phyloP scores from a whole-genome alignment of 1,140 invertebrate species.

The Drosophila yakuba region DNA sequence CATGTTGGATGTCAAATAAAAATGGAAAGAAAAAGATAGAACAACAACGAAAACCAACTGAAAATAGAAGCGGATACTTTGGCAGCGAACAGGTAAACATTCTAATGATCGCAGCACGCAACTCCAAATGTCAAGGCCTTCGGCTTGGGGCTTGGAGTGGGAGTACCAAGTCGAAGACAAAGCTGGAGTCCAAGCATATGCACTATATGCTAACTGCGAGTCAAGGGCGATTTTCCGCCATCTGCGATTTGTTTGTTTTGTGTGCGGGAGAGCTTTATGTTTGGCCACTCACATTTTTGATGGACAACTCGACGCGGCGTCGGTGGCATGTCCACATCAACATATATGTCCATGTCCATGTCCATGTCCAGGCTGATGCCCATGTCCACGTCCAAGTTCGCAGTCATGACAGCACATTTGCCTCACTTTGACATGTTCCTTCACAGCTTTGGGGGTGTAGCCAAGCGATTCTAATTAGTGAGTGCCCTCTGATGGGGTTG shows the following conservation, averaged over 20 bases:
- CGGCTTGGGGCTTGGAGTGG: not conserved
- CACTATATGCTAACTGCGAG: conserved; percentile 5
- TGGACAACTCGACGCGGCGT: conserved; percentile 64
- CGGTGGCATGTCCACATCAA: conserved; percentile 56
- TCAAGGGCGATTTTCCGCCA: conserved; percentile 51
- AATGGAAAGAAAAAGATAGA: conserved; percentile 5
- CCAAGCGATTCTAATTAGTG: conserved; percentile 42
- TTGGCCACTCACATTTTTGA: conserved; percentile 58
- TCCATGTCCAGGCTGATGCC: conserved; percentile 23
- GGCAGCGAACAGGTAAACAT: conserved; percentile 60
- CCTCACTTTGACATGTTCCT: conserved; percentile 53
- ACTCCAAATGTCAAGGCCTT: conserved; percentile 52
- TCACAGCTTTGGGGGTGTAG: conserved; percentile 12
- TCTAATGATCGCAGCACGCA: conserved; percentile 73
- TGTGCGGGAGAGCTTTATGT: conserved; percentile 15
- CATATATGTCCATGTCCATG: conserved; percentile 39
- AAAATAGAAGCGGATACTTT: conserved; percentile 16
- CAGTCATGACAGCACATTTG: conserved; percentile 51
- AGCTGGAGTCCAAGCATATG: not conserved
- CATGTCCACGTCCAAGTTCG: conserved; percentile 21
- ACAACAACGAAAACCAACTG: not conserved
- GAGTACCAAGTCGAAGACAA: not conserved
- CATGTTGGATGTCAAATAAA: conserved; percentile 13
- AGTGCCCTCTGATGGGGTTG: conserved; percentile 2
- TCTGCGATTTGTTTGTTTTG: conserved; percentile 37